These are phyloP conservation scores for Porites cylindrica DNA, from an alignment of 92 coral and sea anemone genomes.

Conservation along the genomic window DNA sequence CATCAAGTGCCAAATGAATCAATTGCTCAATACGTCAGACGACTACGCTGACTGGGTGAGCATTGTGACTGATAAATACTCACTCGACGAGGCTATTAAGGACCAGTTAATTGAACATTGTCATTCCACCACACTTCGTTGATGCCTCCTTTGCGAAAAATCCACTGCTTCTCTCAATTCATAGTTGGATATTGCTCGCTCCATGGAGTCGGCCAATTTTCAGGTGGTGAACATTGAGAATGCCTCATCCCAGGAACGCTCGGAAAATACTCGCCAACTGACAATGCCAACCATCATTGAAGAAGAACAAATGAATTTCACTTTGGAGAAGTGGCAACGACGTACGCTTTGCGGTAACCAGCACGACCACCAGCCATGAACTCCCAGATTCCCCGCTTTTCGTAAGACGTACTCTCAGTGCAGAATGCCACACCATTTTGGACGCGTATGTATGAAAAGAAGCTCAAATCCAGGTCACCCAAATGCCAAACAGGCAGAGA, in stretches of 20 bases:
- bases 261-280: neutral
- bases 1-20: too few species aligned
- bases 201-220: neutral
- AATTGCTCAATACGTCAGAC: neutral
- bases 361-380: neutral
- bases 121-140: neutral
- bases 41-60: conserved; percentile 4
- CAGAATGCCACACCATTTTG: neutral
- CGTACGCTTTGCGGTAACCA: neutral
- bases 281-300: neutral
- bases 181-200: neutral
- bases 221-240: conserved; percentile 4
- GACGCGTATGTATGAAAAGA: conserved; percentile 21
- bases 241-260: neutral
- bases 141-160: neutral
- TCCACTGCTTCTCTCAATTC: neutral
- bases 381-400: neutral
- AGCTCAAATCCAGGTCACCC: neutral
- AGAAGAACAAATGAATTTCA: neutral
- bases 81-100: neutral
- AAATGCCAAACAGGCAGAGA: neutral
- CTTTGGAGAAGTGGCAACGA: neutral
- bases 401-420: neutral
- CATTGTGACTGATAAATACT: conserved; percentile 2
- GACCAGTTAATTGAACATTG: conserved; percentile 13